phyloP scores from a whole-genome alignment of 2,113 vertebrate genomes.

The Colaptes auratus region DNA sequence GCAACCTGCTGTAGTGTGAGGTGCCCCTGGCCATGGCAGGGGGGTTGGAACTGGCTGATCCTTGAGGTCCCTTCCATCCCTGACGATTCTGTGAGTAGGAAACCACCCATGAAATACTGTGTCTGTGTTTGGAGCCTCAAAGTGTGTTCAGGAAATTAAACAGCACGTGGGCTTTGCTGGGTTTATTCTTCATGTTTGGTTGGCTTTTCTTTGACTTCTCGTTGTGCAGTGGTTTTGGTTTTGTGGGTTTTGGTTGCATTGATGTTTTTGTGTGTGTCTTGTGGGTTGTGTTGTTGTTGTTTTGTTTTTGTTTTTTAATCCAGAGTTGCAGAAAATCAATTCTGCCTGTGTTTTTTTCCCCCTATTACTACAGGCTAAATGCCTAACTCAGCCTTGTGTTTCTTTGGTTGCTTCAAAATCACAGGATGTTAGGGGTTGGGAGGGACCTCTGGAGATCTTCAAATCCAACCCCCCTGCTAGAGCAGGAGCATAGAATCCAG shows the following conservation, averaged over 20 bases:
- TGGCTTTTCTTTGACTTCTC: neutral
- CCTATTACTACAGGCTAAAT: neutral
- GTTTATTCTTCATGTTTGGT: neutral
- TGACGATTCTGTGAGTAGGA: too few species aligned
- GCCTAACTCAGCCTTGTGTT: neutral
- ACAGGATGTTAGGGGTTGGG: too few species aligned
- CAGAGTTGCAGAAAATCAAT: neutral
- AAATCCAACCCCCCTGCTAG: too few species aligned
- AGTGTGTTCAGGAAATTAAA: neutral
- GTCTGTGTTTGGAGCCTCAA: neutral
- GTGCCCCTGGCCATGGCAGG: too few species aligned
- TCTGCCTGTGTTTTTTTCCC: neutral
- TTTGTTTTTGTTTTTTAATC: neutral
- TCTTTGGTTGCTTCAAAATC: neutral
- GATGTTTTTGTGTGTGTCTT: too few species aligned
- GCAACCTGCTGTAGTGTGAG: too few species aligned
- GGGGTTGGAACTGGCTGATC: too few species aligned
- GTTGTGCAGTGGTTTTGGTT: neutral
- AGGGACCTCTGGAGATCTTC: too few species aligned
- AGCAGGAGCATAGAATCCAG: too few species aligned
- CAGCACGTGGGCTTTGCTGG: neutral
- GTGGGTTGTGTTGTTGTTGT: neutral
- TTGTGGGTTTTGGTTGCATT: neutral
- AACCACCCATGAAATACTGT: neutral
- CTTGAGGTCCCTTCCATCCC: too few species aligned